A percentile compares a stretch with the other conserved stretches of the same genome.
Conservation (phyloP, 2,888 invertebrate species). For the Euplexia lucipara region DNA sequence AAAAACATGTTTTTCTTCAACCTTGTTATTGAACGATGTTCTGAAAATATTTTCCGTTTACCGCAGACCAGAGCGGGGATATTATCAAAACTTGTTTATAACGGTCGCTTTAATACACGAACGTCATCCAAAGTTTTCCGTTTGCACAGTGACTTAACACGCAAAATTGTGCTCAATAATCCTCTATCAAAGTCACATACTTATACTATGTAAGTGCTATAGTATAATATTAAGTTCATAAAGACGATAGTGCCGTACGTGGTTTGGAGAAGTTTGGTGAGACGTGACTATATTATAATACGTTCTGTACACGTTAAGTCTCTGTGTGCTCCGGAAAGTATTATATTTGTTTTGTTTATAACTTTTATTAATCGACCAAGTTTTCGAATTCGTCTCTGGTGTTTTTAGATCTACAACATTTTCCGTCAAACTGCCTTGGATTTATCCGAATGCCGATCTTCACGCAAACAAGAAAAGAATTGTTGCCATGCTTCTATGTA, state of each 20-base stretch:
- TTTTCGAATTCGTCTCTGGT: constrained; percentile 17
- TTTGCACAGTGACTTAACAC: constrained; percentile 52
- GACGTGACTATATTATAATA: constrained; percentile 48
- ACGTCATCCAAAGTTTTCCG: constrained; percentile 54
- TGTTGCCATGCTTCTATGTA: no score
- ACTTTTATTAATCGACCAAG: constrained; percentile 30
- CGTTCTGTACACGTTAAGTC: constrained; percentile 28
- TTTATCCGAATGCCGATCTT: not conserved
- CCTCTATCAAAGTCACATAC: constrained; percentile 58
- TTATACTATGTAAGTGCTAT: constrained; percentile 41
- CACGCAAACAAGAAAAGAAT: not conserved
- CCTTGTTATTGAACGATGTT: constrained; percentile 61
- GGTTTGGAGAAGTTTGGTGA: constrained; percentile 50
- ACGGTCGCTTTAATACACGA: constrained; percentile 47
- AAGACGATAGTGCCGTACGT: constrained; percentile 60
- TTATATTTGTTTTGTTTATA: constrained; percentile 45
- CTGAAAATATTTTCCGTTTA: constrained; percentile 56
- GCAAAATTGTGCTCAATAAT: constrained; percentile 61
- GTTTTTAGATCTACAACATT: constrained; percentile 10
- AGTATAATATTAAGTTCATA: constrained; percentile 56
- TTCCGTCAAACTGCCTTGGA: not conserved
- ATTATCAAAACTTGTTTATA: constrained; percentile 59
- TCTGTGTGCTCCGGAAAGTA: constrained; percentile 20
- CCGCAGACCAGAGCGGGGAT: constrained; percentile 43
- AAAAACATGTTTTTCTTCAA: constrained; percentile 61